phyloP scores from a whole-genome alignment of 2,888 invertebrate species.

The Oscheius sp. region DNA sequence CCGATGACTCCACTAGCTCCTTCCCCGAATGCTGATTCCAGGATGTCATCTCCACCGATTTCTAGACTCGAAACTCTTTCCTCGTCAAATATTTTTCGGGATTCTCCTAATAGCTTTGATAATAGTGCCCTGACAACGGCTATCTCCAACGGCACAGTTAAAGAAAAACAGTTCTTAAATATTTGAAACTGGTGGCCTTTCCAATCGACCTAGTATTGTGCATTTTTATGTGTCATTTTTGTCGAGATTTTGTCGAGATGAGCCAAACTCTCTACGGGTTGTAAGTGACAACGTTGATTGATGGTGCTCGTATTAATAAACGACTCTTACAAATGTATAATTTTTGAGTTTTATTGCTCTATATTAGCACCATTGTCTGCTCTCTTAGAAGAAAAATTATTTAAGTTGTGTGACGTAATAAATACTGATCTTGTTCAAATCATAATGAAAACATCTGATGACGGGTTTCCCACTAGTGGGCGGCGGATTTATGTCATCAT shows the following conservation, averaged over 20 bases:
- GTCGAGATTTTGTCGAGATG: not conserved
- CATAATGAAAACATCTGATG: too few species aligned
- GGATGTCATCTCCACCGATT: not conserved
- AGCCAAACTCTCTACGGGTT: constrained; percentile 17
- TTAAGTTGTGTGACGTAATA: too few species aligned
- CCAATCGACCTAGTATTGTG: not conserved
- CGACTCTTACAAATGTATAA: not conserved
- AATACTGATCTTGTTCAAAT: too few species aligned
- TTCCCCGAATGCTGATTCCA: not conserved
- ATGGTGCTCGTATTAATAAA: constrained; percentile 6
- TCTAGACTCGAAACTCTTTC: not conserved
- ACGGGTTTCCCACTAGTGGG: too few species aligned
- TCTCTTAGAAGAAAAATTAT: too few species aligned
- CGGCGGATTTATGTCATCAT: too few species aligned
- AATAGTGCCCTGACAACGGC: constrained; percentile 17
- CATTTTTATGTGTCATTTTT: constrained; percentile 15
- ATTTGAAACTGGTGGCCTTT: constrained; percentile 12
- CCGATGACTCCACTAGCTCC: constrained; percentile 11
- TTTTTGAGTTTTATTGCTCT: not conserved
- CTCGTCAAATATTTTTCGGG: constrained; percentile 4
- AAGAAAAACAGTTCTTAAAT: constrained; percentile 36
- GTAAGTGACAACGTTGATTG: constrained; percentile 14
- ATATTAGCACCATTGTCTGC: too few species aligned
- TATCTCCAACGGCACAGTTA: constrained; percentile 30
- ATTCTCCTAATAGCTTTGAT: constrained; percentile 21